phyloP scores from a whole-genome alignment of 2,888 invertebrate genomes.

The Agrotis ipsilon region DNA sequence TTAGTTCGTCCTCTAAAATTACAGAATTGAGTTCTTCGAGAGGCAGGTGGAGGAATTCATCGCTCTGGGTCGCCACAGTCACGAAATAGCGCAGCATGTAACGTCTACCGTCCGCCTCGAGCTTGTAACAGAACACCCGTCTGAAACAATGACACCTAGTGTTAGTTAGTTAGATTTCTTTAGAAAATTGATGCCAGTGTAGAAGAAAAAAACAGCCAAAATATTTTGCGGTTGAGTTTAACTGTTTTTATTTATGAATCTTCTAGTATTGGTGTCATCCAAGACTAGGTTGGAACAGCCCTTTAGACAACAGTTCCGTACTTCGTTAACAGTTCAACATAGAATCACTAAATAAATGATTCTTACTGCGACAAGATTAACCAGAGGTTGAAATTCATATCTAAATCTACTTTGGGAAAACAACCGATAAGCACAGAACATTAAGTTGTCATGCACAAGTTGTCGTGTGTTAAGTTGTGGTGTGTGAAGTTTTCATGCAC shows the following conservation, averaged over 20 bases:
- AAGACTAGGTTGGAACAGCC: background rate
- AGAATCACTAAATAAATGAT: too few species aligned
- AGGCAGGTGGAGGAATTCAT: slow-evolving; percentile 94
- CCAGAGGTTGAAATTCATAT: too few species aligned
- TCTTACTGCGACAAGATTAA: too few species aligned
- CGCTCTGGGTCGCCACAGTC: slow-evolving; percentile 93
- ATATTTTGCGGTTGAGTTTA: too few species aligned
- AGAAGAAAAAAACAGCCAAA: background rate
- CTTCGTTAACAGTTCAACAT: background rate
- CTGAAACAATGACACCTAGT: slow-evolving; percentile 76
- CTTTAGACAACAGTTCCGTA: background rate
- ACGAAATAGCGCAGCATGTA: slow-evolving; percentile 95
- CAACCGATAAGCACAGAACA: too few species aligned
- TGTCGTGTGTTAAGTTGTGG: too few species aligned
- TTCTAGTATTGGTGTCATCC: background rate
- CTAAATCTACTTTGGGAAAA: too few species aligned
- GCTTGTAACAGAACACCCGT: slow-evolving; percentile 93
- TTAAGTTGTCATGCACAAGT: too few species aligned
- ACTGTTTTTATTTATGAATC: background rate
- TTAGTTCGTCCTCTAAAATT: slow-evolving; percentile 95
- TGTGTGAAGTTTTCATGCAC: too few species aligned
- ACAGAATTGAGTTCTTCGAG: slow-evolving; percentile 94
- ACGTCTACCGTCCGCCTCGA: slow-evolving; percentile 93
- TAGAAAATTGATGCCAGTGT: background rate
- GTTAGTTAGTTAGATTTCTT: slow-evolving; percentile 38